These are phyloP conservation scores for Omphaloscelis lunosa DNA, from an alignment of 2,888 invertebrate species.

Conservation along the genomic window DNA sequence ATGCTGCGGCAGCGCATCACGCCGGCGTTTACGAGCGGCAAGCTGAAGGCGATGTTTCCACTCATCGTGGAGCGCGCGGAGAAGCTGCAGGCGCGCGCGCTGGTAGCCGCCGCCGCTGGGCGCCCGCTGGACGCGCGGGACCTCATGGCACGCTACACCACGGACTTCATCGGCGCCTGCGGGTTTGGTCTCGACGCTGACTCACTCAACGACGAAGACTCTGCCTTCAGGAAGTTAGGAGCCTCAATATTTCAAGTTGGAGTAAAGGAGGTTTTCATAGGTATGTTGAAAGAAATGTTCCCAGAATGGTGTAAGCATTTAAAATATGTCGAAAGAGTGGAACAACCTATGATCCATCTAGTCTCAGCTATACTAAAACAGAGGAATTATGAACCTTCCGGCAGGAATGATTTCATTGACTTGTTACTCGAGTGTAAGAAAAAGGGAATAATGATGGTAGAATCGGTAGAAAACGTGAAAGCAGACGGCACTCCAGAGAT, in stretches of 20 bases:
- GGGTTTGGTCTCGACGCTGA: conserved; percentile 81
- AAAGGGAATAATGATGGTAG: conserved; percentile 74
- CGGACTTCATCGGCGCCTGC: conserved; percentile 82
- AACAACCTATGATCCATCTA: conserved; percentile 72
- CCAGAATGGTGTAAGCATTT: conserved; percentile 73
- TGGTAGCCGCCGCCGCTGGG: conserved; percentile 65
- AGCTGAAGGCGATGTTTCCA: conserved; percentile 82
- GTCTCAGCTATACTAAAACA: conserved; percentile 76
- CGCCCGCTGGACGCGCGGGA: conserved; percentile 76
- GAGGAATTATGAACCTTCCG: conserved; percentile 76
- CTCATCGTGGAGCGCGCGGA: conserved; percentile 79
- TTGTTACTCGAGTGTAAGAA: conserved; percentile 76
- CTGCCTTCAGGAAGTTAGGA: conserved; percentile 79
- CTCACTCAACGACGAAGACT: conserved; percentile 77
- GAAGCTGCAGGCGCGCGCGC: conserved; percentile 73
- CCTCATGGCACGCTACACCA: conserved; percentile 82
- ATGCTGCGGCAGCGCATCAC: conserved; percentile 82
- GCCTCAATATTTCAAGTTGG: conserved; percentile 71
- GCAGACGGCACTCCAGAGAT: conserved; percentile 74
- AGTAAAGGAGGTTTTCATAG: conserved; percentile 63
- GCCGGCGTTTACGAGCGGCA: conserved; percentile 81
- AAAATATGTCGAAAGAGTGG: conserved; percentile 69
- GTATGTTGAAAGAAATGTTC: conserved; percentile 74
- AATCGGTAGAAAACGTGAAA: conserved; percentile 75
- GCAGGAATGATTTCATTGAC: conserved; percentile 80